phyloP scores from a whole-genome alignment of 2,113 vertebrate species.

The mouse (Mus musculus) region GRCm39 chr8:72934001-72934500 shows the following conservation, averaged over 20 bases:
- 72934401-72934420: neutral
- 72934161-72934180: constrained; percentile 72
- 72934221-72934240: neutral
- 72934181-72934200: neutral
- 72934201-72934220: neutral
- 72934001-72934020: constrained; percentile 81
- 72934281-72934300: neutral
- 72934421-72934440: constrained; percentile 75
- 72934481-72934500: neutral
- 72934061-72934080: constrained; percentile 46
- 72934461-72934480: neutral
- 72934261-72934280: neutral
- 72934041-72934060: constrained; percentile 11
- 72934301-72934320: neutral
- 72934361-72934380: neutral
- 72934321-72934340: neutral
- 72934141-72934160: constrained; percentile 69
- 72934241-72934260: neutral
- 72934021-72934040: constrained; percentile 90
- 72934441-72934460: constrained; percentile 74
- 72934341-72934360: neutral
- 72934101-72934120: constrained; percentile 85
- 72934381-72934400: constrained; percentile 77
- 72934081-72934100: constrained; percentile 81
- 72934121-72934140: constrained; percentile 82